Base-by-base conservation (phyloP, 2,888 invertebrate species). In the Sepioteuthis lessoniana region DNA sequence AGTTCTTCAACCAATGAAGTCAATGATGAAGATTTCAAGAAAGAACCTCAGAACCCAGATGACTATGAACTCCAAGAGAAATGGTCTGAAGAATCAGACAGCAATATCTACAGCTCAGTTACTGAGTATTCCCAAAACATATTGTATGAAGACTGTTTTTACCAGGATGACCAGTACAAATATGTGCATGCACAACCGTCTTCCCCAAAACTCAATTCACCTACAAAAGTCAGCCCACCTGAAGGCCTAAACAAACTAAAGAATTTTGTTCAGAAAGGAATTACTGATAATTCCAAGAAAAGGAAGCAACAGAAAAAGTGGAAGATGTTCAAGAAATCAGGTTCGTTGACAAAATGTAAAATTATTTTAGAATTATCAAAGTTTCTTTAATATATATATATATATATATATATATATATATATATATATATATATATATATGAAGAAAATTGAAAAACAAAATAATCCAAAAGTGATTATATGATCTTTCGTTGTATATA, bases 301-400 rank as follows among this genome's bases (percentile, higher is more conserved):
- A 76, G 19, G 19, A 76, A 76, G n/a, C 76, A 76, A 13, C 76
- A 76, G 76, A 76, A 76, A n/a, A 76, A 76, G n/a, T 76, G 76
- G 76, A n/a, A 76, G n/a, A 76, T 76, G 76, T 76, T 76, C 76
- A n/a, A n/a, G 76, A 76, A 76, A 76, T 76, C 76, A 35, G 76
- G 92, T 92, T 21, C 28, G 47, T 38, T 92, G 42, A 92, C 37
- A 31, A 35, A n/a, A 91, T 8, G 16, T 7, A 37, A 35, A 90
- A 21, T 37, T 37, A 38, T 42, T 38, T 38, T 42, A 7, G 91
- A 25, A 91, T 42, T 25, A 91, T 28, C 31, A 91, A 38, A 91
- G 31, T 55, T 47, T 19, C 19, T 47, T 19, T 7, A 13, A 47
- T 47, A 7, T 47, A 13, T 47, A 13, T 13, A 47, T 13, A 16